Conservation (phyloP, 2,113 vertebrate species). For the Mustela lutreola region DNA sequence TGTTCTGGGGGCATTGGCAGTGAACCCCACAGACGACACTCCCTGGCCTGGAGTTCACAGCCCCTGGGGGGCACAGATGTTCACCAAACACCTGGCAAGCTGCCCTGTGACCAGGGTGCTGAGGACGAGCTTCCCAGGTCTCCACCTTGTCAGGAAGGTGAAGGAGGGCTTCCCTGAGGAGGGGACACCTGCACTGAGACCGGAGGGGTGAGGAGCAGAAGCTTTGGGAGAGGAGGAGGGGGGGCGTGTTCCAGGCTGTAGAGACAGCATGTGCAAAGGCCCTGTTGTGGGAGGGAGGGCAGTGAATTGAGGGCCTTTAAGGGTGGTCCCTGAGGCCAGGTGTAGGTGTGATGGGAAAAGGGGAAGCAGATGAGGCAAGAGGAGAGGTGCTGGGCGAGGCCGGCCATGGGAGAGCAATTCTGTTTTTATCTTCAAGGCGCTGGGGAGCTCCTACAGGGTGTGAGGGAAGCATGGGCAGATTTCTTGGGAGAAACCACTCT, state of each 20-base stretch:
- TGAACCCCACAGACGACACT: fast-evolving
- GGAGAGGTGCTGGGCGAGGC: neutral
- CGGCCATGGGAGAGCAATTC: neutral
- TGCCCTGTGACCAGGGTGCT: neutral
- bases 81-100: neutral
- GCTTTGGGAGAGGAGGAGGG: neutral
- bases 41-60: neutral
- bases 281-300: neutral
- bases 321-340: neutral
- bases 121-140: neutral
- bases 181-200: neutral
- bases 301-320: neutral
- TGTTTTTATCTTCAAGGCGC: neutral
- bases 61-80: fast-evolving
- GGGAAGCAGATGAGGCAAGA: neutral
- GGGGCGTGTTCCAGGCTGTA: fast-evolving
- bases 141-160: neutral
- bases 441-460: neutral
- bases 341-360: neutral
- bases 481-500: neutral
- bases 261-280: neutral
- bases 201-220: too few relatives aligned
- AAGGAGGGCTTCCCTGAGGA: neutral
- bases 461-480: too few relatives aligned
- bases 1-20: neutral